Evolutionary conservation across 2,797 vertebrate species (phyloP).

Genomic region (Peromyscus aztecus): DNA sequence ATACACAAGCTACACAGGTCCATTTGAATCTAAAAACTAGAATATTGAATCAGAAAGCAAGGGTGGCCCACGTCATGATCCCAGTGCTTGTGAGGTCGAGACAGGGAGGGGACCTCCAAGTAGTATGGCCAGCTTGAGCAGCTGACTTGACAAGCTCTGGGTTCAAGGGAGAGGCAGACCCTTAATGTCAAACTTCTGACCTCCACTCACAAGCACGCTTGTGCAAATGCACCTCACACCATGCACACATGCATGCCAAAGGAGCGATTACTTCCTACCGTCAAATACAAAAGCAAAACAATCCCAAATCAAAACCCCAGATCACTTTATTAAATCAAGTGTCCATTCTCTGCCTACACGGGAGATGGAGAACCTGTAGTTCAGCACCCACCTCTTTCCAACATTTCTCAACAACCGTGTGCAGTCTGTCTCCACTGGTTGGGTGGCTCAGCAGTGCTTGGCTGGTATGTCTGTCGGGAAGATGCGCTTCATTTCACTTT

Average conservation of each 20-base stretch:
- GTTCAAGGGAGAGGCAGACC: too few species aligned
- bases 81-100: too few species aligned
- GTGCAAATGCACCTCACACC: background rate
- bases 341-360: too few species aligned
- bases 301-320: background rate
- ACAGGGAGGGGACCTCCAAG: too few species aligned
- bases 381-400: background rate
- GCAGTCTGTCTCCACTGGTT: background rate
- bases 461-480: background rate
- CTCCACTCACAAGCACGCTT: background rate
- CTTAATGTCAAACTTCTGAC: too few species aligned
- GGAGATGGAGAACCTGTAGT: background rate
- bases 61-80: background rate
- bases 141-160: background rate
- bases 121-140: background rate
- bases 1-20: background rate
- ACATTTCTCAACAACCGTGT: background rate
- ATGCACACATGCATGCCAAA: background rate
- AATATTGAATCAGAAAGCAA: background rate
- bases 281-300: background rate
- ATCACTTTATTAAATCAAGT: background rate
- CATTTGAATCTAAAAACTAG: background rate
- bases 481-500: constrained; percentile 6
- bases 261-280: background rate
- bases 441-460: background rate